Evolutionary conservation across 2,888 invertebrate species (phyloP).

Genomic region (Chorisops tibialis): DNA sequence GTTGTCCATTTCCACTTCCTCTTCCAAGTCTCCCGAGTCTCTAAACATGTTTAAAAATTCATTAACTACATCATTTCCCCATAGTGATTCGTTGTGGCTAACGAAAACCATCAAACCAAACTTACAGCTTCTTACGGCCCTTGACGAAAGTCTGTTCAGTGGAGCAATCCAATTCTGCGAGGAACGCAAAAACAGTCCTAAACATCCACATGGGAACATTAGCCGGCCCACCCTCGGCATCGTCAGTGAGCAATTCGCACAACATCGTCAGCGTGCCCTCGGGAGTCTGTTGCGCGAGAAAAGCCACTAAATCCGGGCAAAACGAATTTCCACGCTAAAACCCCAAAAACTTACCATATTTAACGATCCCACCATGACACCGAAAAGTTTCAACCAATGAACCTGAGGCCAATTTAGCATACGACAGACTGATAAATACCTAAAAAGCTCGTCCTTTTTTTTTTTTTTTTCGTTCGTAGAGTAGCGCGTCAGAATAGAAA

Average conservation of each 20-base stretch:
- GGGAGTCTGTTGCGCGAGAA: conserved; percentile 56
- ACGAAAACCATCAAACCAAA: neutral
- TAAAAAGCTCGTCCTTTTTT: conserved; percentile 48
- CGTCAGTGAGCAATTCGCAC: conserved; percentile 77
- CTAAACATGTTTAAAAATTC: conserved; percentile 32
- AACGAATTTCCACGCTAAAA: too few relatives aligned
- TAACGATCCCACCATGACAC: conserved; percentile 67
- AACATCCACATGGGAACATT: conserved; percentile 67
- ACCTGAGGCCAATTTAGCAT: conserved; percentile 52
- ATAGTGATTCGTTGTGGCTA: neutral
- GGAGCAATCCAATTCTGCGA: conserved; percentile 56
- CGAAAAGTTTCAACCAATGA: conserved; percentile 70
- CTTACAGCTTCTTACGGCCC: conserved; percentile 38
- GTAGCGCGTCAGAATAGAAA: neutral
- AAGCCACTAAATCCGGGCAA: conserved; percentile 31
- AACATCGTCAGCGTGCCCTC: conserved; percentile 75
- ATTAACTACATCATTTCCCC: conserved; percentile 3
- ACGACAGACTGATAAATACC: conserved; percentile 68
- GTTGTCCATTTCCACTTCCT: conserved; percentile 31
- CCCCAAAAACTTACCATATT: conserved; percentile 56
- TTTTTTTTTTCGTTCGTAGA: neutral
- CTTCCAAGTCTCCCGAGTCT: conserved; percentile 36
- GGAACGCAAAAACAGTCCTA: conserved; percentile 57
- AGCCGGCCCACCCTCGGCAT: conserved; percentile 79
- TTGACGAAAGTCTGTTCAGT: conserved; percentile 37